Conservation (phyloP, 2,797 vertebrate genomes). For the Parambassis ranga region DNA sequence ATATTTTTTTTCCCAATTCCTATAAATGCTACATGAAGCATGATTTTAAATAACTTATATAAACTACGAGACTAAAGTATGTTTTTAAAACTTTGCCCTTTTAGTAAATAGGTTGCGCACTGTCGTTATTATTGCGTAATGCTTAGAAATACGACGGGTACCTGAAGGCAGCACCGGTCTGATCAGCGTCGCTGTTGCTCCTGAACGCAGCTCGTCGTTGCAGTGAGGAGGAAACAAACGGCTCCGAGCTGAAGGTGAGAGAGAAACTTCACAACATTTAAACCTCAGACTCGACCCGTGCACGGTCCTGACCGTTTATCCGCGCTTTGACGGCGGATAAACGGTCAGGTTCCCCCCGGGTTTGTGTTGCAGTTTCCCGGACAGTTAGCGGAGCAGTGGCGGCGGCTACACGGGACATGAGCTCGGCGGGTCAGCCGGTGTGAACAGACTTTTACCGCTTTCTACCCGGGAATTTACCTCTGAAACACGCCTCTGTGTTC, state of each 20-base stretch:
- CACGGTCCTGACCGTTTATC: neutral
- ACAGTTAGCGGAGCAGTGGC: neutral
- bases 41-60: no score
- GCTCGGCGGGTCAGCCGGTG: no score
- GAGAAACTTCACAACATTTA: neutral
- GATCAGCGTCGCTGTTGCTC: neutral
- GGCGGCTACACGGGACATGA: neutral
- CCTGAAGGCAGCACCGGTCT: neutral
- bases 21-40: no score
- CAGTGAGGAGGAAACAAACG: no score
- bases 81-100: no score
- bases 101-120: no score
- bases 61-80: no score
- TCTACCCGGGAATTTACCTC: neutral
- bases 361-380: neutral
- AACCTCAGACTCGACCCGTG: accelerated
- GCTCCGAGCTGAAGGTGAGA: accelerated
- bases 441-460: no score
- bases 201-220: constrained; percentile 46
- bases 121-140: no score
- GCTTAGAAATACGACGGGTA: no score
- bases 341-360: neutral
- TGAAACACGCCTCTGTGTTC: neutral
- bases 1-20: no score
- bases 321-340: neutral